phyloP scores from a whole-genome alignment of 1,140 invertebrate genomes.

The Brachystomella parvula region DNA sequence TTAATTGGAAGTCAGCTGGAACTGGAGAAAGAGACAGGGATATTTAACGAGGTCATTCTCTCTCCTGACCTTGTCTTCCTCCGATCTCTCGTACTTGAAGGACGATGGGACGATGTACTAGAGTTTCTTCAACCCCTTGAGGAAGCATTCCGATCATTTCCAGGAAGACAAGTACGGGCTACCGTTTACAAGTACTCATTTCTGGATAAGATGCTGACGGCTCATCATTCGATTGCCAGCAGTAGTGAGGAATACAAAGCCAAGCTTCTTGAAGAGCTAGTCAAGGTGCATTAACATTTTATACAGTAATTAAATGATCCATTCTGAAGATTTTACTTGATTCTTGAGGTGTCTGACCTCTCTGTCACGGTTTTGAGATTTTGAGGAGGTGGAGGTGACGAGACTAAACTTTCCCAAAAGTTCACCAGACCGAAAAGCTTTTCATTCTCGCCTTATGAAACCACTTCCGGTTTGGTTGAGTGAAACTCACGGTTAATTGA shows the following conservation, averaged over 20 bases:
- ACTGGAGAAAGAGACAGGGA: constrained; percentile 86
- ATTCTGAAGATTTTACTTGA: neutral
- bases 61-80: constrained; percentile 87
- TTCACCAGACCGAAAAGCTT: no score
- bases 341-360: no score
- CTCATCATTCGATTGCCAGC: constrained; percentile 16
- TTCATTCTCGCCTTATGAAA: no score
- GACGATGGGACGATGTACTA: constrained; percentile 94
- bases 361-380: no score
- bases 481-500: neutral
- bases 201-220: constrained; percentile 28
- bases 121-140: constrained; percentile 95
- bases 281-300: constrained; percentile 50
- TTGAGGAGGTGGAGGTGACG: no score
- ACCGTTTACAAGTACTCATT: constrained; percentile 35
- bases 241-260: constrained; percentile 54
- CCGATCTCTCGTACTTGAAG: constrained; percentile 86
- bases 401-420: no score
- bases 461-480: no score
- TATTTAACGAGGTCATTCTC: constrained; percentile 81
- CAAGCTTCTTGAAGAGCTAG: constrained; percentile 83
- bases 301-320: neutral
- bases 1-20: constrained; percentile 59
- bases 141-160: constrained; percentile 46
- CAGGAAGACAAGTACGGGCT: constrained; percentile 35